Evolutionary conservation across 1,140 invertebrate species (phyloP).

Genomic region (Heliconius congener): DNA sequence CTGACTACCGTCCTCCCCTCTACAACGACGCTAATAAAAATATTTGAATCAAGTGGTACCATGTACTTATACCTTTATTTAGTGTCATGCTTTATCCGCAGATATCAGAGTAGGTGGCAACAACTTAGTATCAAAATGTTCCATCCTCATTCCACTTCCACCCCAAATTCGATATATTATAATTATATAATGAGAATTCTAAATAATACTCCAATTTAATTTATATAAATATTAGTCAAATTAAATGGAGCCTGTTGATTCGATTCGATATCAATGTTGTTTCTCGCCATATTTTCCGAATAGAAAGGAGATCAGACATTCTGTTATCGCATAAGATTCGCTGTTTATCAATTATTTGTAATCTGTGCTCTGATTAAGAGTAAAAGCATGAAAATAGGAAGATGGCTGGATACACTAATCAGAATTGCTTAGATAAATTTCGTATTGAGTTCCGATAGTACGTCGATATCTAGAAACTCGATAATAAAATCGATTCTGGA

Average conservation of each 20-base stretch:
- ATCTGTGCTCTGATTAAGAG: slow-evolving; percentile 35
- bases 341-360: slow-evolving; percentile 40
- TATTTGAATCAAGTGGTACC: too few relatives aligned
- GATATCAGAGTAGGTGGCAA: too few relatives aligned
- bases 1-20: too few relatives aligned
- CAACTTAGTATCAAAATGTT: too few relatives aligned
- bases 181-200: too few relatives aligned
- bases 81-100: too few relatives aligned
- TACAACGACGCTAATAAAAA: too few relatives aligned
- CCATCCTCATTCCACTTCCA: too few relatives aligned
- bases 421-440: slow-evolving; percentile 41
- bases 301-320: slow-evolving; percentile 17
- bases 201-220: too few relatives aligned
- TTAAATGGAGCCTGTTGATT: not conserved
- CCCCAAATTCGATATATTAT: too few relatives aligned
- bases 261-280: not conserved
- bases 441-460: slow-evolving; percentile 42
- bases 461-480: slow-evolving; percentile 31
- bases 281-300: not conserved
- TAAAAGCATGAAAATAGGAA: slow-evolving; percentile 39
- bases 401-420: slow-evolving; percentile 44
- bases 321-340: slow-evolving; percentile 28
- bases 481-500: slow-evolving; percentile 43
- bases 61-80: too few relatives aligned
- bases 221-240: too few relatives aligned